Conservation (phyloP, 2,113 vertebrate genomes). For the Chionis minor region DNA sequence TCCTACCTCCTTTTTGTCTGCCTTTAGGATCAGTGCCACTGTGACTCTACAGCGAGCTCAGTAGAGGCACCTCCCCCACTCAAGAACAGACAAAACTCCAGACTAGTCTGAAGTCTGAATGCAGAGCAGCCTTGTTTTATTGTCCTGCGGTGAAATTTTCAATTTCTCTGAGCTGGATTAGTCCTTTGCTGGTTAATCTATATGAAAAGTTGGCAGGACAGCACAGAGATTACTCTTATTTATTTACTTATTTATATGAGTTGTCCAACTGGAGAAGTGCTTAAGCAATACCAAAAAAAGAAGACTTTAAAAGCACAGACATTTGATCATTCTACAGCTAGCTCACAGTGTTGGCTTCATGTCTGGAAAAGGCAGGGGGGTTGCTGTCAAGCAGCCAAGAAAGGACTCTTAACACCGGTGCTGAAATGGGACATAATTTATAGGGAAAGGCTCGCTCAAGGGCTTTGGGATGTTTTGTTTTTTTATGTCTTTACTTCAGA, state of each 20-base stretch:
- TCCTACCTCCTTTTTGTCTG: background rate
- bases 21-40: background rate
- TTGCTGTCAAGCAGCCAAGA: slow-evolving; percentile 51
- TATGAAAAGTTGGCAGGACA: slow-evolving; percentile 30
- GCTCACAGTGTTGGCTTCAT: slow-evolving; percentile 33
- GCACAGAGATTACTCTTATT: slow-evolving; percentile 13
- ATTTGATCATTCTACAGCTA: slow-evolving; percentile 56
- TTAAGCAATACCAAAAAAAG: slow-evolving; percentile 59
- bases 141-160: background rate
- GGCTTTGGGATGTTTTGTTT: background rate
- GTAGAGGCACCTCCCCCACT: background rate
- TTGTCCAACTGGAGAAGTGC: slow-evolving; percentile 30
- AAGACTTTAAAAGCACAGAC: slow-evolving; percentile 54
- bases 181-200: background rate
- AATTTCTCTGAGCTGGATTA: slow-evolving; percentile 5
- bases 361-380: slow-evolving; percentile 58
- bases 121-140: background rate
- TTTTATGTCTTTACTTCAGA: background rate
- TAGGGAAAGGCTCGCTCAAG: background rate
- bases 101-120: background rate
- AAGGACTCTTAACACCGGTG: slow-evolving; percentile 11
- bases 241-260: slow-evolving; percentile 48
- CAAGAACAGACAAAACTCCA: background rate
- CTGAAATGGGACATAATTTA: slow-evolving; percentile 56
- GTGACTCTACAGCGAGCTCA: background rate